phyloP scores from a whole-genome alignment of 2,113 vertebrate genomes.

The Hydrochoerus hydrochaeris region DNA sequence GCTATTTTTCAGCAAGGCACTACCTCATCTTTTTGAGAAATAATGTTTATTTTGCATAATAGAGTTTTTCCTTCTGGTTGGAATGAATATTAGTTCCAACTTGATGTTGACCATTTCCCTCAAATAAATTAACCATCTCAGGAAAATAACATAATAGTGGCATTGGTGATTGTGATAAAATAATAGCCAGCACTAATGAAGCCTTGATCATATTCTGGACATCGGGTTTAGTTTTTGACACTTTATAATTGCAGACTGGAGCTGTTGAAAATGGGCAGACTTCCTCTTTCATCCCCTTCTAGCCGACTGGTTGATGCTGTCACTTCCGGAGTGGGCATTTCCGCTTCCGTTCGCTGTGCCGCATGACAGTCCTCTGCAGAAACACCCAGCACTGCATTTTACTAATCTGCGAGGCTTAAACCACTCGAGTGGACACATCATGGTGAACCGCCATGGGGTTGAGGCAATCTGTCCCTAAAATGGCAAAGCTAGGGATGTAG shows the following conservation, averaged over 20 bases:
- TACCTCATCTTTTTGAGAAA: not conserved
- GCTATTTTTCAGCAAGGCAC: rapidly evolving
- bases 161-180: not conserved
- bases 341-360: not conserved
- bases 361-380: not conserved
- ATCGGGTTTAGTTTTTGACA: not conserved
- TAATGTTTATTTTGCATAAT: not conserved
- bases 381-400: not conserved
- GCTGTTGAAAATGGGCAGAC: not conserved
- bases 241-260: not conserved
- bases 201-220: not conserved
- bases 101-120: not conserved
- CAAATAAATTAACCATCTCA: not conserved
- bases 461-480: not conserved
- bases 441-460: not conserved
- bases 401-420: not conserved
- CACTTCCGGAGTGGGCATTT: not conserved
- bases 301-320: not conserved
- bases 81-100: not conserved
- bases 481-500: not conserved
- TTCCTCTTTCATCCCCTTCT: not conserved
- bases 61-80: not conserved
- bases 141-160: not conserved
- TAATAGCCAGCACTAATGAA: not conserved
- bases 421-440: not conserved